These are phyloP conservation scores for Todus mexicanus DNA, from an alignment of 2,797 vertebrate genomes.

Conservation along the genomic window DNA sequence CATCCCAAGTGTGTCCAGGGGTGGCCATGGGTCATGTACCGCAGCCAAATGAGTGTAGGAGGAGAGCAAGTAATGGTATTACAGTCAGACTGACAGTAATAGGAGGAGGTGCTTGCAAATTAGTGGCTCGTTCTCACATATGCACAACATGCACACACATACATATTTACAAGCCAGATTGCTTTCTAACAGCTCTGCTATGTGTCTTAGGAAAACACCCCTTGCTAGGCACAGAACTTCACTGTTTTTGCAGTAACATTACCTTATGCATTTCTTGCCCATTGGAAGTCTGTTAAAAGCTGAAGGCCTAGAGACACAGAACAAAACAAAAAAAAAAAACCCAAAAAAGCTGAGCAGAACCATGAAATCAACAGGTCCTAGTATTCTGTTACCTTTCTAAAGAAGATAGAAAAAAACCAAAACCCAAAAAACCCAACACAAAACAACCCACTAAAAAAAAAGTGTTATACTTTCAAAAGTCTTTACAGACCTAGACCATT, in stretches of 20 bases:
- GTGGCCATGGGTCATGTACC: not conserved
- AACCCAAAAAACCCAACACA: too few species aligned
- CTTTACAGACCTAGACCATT: not conserved
- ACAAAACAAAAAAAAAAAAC: too few species aligned
- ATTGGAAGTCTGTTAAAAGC: not conserved
- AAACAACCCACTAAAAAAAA: not conserved
- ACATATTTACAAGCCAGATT: not conserved
- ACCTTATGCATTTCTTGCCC: not conserved
- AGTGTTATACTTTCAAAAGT: not conserved
- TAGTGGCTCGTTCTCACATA: not conserved
- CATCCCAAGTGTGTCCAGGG: not conserved
- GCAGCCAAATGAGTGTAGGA: conserved; percentile 5
- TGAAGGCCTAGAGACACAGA: not conserved
- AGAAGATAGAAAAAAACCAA: not conserved
- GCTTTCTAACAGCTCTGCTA: not conserved
- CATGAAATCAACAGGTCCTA: not conserved
- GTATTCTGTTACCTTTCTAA: not conserved
- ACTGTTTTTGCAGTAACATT: not conserved
- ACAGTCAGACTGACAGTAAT: not conserved
- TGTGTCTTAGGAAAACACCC: not conserved
- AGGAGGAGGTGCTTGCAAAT: not conserved
- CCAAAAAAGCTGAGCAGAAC: not conserved
- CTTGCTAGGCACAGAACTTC: not conserved
- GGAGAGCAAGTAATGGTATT: not conserved
- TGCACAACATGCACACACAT: not conserved